Conservation (phyloP, 1,140 invertebrate species). For the Thalassaphorura encarpata region DNA sequence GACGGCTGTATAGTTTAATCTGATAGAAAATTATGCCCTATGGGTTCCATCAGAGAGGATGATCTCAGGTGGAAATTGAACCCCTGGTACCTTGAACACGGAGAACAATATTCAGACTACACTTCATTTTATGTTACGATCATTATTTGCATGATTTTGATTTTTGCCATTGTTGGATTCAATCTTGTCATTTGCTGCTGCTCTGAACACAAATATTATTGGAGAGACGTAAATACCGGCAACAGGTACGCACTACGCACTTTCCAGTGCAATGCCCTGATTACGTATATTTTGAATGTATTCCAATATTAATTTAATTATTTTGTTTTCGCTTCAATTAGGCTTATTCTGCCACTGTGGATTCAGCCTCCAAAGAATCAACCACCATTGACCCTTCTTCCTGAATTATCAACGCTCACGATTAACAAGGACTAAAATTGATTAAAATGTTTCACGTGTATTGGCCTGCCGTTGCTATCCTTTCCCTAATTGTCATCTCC, state of each 20-base stretch:
- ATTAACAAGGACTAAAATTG: constrained; percentile 16
- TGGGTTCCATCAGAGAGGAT: constrained; percentile 51
- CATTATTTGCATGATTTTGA: constrained; percentile 60
- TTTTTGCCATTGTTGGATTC: constrained; percentile 54
- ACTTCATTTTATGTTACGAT: constrained; percentile 63
- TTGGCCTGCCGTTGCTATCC: constrained; percentile 57
- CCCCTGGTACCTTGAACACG: constrained; percentile 49
- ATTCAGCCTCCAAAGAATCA: constrained; percentile 67
- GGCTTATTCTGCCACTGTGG: constrained; percentile 71
- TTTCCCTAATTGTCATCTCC: constrained; percentile 57
- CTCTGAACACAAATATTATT: constrained; percentile 64
- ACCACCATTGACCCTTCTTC: constrained; percentile 53
- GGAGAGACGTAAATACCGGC: constrained; percentile 71
- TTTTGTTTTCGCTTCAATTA: constrained; percentile 51
- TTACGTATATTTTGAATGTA: neutral
- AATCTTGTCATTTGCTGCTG: constrained; percentile 69
- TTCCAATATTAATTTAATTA: constrained; percentile 49
- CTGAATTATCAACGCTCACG: constrained; percentile 31
- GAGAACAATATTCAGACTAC: constrained; percentile 49
- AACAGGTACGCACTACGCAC: constrained; percentile 32
- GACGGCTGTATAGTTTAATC: neutral
- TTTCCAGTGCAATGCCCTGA: constrained; percentile 2
- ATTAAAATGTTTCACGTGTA: constrained; percentile 56
- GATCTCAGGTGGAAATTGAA: constrained; percentile 53
- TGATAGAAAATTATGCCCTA: constrained; percentile 4